Evolutionary conservation across 2,888 invertebrate species (phyloP), one percentile per base, ranked within the genome.

Genomic region (Monoplex corrugatus): DNA sequence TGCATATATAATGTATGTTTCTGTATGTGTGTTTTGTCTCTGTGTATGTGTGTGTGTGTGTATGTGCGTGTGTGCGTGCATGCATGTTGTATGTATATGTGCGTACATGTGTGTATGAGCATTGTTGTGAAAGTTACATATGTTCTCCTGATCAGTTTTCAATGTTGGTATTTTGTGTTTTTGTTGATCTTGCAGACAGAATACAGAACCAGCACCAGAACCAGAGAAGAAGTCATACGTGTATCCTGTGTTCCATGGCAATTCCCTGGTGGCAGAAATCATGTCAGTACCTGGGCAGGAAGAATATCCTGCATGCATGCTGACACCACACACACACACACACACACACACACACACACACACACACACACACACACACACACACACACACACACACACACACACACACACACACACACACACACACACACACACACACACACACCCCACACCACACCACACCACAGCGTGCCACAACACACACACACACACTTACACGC

Each of bases 231-330:
- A 92, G 50, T 89, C 92, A 38, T 92, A 92, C 57, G 90, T 92
- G 13, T 93, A 94, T 87, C 95, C 94, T 10, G 91, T 94, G 23
- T 94, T 93, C 89, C 93, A 93, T 90, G 95, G 94, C 10, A 94
- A 93, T 89, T 94, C 94, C 6, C 88, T 95, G 40, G 94, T 94
- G 57, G 93, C 93, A 87, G 95, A 95, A 93, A 94, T 95, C 44
- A 91, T 90, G 94, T 94, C 90, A 83, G 91, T 84, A 68, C 28
- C 8, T 68, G 19, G 63, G n/a, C n/a, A n/a, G n/a, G n/a, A n/a
- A n/a, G n/a, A n/a, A n/a, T n/a, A n/a, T n/a, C n/a, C n/a, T n/a
- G n/a, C n/a, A n/a, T n/a, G n/a, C n/a, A n/a, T n/a, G n/a, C n/a
- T n/a, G n/a, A n/a, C 50, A 28, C 16, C 57, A 23, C 57, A 10